Conservation (phyloP, 2,113 vertebrate species). For the Microtus oregoni region DNA sequence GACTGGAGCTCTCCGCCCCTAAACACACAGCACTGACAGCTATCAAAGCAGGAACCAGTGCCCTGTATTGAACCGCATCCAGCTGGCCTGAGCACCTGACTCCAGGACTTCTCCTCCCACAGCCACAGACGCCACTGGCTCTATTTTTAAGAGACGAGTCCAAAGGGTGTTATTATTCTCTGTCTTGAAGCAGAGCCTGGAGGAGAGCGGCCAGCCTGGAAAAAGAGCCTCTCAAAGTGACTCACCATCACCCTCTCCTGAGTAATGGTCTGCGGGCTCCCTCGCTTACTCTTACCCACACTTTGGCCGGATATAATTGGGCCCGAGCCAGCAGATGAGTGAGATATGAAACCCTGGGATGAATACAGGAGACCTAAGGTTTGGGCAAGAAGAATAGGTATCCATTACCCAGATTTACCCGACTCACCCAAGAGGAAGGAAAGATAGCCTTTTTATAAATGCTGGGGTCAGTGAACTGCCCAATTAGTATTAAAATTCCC, state of each 20-base stretch:
- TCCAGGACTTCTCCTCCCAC: background rate
- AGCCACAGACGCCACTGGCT: background rate
- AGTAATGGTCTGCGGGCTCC: slow-evolving; percentile 28
- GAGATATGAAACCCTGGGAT: background rate
- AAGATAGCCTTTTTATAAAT: background rate
- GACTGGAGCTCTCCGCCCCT: background rate
- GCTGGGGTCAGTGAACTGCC: background rate
- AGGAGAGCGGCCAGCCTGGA: background rate
- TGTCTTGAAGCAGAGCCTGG: slow-evolving; percentile 44
- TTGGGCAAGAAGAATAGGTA: background rate
- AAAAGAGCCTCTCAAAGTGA: slow-evolving; percentile 39
- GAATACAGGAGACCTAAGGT: background rate
- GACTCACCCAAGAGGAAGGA: background rate
- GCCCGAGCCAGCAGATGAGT: background rate
- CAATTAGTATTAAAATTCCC: background rate
- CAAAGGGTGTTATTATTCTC: slow-evolving; percentile 44
- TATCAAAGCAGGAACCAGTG: background rate
- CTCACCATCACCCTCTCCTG: slow-evolving; percentile 47
- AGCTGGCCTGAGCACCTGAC: background rate
- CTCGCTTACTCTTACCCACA: background rate
- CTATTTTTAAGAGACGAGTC: slow-evolving; percentile 61
- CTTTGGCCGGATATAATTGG: background rate
- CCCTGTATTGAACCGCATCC: background rate
- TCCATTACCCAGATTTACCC: background rate
- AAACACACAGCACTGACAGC: background rate